Conservation (phyloP, 2,888 invertebrate genomes). For the Caenorhabditis macrosperma region DNA sequence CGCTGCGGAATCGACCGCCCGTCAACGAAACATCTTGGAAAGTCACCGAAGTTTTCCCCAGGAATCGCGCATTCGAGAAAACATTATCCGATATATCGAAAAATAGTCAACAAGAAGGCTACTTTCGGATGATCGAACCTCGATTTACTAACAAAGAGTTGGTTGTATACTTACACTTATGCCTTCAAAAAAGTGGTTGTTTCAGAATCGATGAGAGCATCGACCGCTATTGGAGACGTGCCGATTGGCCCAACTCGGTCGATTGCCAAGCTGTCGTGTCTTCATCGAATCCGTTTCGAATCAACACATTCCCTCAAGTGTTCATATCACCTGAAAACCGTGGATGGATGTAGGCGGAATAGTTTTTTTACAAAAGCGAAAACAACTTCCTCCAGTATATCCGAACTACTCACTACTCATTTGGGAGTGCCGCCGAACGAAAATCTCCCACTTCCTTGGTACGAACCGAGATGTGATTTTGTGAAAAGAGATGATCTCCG, state of each 20-base stretch:
- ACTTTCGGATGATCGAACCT: slow-evolving; percentile 53
- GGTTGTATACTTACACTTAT: neutral
- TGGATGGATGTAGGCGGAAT: slow-evolving; percentile 83
- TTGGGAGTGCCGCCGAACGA: slow-evolving; percentile 84
- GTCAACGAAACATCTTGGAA: slow-evolving; percentile 63
- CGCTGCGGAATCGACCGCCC: slow-evolving; percentile 48
- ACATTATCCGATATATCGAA: slow-evolving; percentile 45
- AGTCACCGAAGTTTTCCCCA: slow-evolving; percentile 59
- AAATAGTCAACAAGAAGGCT: slow-evolving; percentile 24
- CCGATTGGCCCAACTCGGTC: slow-evolving; percentile 68
- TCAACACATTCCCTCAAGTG: slow-evolving; percentile 82
- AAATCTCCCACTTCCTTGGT: slow-evolving; percentile 87
- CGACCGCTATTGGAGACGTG: slow-evolving; percentile 64
- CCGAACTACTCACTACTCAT: slow-evolving; percentile 84
- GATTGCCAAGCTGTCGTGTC: slow-evolving; percentile 69
- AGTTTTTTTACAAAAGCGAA: neutral
- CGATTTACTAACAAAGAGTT: slow-evolving; percentile 35
- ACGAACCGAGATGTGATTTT: slow-evolving; percentile 85
- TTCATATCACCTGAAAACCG: slow-evolving; percentile 88
- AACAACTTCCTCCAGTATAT: slow-evolving; percentile 81
- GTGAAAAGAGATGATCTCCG: slow-evolving; percentile 38
- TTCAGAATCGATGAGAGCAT: slow-evolving; percentile 41
- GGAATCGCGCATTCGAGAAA: slow-evolving; percentile 61
- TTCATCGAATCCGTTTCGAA: slow-evolving; percentile 63
- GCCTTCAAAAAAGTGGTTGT: neutral